Percentiles rank a stretch among this genome's conserved stretches.
These are phyloP conservation scores for Spinus pinus DNA, from an alignment of 2,797 vertebrate species.

Conservation along the genomic window DNA sequence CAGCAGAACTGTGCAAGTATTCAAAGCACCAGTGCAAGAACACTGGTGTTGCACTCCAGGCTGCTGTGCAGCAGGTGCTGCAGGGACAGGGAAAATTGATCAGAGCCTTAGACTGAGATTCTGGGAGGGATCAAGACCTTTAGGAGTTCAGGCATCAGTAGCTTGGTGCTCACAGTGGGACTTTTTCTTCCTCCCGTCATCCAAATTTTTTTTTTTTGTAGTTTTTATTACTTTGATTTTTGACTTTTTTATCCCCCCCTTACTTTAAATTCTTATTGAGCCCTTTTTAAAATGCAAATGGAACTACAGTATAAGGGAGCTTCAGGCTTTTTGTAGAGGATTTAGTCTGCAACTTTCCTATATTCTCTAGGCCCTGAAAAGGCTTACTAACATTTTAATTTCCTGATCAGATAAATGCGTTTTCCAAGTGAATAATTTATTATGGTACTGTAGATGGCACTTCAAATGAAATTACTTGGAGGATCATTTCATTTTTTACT, in stretches of 20 bases:
- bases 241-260: not conserved
- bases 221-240: not conserved
- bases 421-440: not conserved
- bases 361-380: not conserved
- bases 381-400: not conserved
- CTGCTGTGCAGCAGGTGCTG: not conserved
- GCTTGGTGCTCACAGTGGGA: not conserved
- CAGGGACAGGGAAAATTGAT: not conserved
- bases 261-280: not conserved
- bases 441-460: not conserved
- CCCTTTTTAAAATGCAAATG: not conserved
- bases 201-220: not conserved
- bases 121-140: not conserved
- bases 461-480: not conserved
- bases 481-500: not conserved
- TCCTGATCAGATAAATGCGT: not conserved
- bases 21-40: not conserved
- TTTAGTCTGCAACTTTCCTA: not conserved
- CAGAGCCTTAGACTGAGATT: not conserved
- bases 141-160: not conserved
- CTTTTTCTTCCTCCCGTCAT: not conserved
- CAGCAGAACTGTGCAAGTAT: not conserved
- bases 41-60: not conserved
- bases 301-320: not conserved
- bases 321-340: not conserved